Evolutionary conservation across 2,113 vertebrate species (phyloP).

Genomic region (Gasterosteus aculeatus): DNA sequence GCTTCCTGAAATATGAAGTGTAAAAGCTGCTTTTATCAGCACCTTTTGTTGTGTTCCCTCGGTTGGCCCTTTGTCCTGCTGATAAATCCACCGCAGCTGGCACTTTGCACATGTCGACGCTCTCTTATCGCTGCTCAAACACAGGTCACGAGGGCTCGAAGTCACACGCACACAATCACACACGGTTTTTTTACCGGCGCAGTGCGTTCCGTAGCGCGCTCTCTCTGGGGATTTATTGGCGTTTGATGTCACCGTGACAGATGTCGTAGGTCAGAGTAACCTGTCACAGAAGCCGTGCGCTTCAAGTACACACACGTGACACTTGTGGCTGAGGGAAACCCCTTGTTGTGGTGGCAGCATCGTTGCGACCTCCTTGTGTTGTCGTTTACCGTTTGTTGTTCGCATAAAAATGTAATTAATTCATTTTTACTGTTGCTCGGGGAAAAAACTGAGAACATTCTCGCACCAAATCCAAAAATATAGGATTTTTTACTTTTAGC

Average conservation of each 20-base stretch:
- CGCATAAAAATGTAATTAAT: background rate
- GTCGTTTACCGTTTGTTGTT: background rate
- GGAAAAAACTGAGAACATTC: too few relatives aligned
- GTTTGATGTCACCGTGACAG: slow-evolving; percentile 52
- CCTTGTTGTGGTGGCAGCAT: slow-evolving; percentile 14
- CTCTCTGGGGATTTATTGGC: background rate
- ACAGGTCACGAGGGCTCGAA: slow-evolving; percentile 18
- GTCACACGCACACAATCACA: slow-evolving; percentile 19
- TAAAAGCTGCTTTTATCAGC: slow-evolving; percentile 18
- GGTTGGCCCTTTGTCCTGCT: slow-evolving; percentile 55
- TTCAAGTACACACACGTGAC: slow-evolving; percentile 15
- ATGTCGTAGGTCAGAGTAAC: slow-evolving; percentile 50
- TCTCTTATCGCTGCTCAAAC: slow-evolving; percentile 63
- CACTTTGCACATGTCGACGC: slow-evolving; percentile 47
- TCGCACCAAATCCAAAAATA: too few relatives aligned
- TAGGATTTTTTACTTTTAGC: background rate
- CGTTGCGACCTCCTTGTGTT: background rate
- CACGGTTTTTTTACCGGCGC: background rate
- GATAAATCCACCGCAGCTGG: slow-evolving; percentile 52
- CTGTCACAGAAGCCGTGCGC: slow-evolving; percentile 24
- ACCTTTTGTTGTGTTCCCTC: slow-evolving; percentile 11
- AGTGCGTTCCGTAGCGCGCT: background rate
- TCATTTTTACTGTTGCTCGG: background rate
- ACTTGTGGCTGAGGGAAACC: slow-evolving; percentile 10
- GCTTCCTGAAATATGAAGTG: background rate